A percentile compares a stretch with the other conserved stretches of the same genome.
Evolutionary conservation across 1,140 invertebrate genomes (phyloP).

Genomic region (Asobara japonica): DNA sequence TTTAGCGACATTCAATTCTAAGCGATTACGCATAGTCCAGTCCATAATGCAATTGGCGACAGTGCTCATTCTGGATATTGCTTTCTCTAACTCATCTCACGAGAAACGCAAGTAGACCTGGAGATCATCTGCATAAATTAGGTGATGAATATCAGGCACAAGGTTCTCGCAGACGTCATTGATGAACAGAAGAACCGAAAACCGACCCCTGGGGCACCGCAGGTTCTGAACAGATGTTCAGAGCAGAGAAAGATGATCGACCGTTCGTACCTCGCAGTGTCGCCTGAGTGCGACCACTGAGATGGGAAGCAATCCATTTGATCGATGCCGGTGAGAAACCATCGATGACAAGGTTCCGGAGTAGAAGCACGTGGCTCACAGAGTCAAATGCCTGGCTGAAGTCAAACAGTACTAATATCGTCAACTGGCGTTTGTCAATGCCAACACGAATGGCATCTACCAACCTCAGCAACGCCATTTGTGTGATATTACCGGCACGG

Average conservation of each 20-base stretch:
- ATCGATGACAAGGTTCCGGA: constrained; percentile 1
- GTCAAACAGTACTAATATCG: too few species aligned
- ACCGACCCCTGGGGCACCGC: constrained; percentile 22
- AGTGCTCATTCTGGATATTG: neutral
- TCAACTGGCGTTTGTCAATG: too few species aligned
- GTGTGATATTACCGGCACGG: neutral
- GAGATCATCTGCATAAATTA: constrained; percentile 19
- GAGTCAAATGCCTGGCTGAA: too few species aligned
- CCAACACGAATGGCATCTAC: neutral
- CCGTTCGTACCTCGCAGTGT: neutral
- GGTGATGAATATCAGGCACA: neutral
- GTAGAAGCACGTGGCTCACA: constrained; percentile 27
- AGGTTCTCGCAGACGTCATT: neutral
- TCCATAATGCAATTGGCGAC: neutral
- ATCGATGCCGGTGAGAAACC: neutral
- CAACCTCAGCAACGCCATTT: neutral
- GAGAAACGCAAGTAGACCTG: constrained; percentile 18
- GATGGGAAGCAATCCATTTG: neutral
- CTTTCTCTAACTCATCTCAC: neutral
- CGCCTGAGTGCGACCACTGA: constrained; percentile 4
- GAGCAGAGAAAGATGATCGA: neutral
- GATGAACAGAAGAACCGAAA: constrained; percentile 22
- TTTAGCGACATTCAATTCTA: neutral
- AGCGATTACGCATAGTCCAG: neutral
- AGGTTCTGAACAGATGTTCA: too few species aligned